Percentiles rank a stretch among this genome's conserved stretches.
phyloP scores from a whole-genome alignment of 2,888 invertebrate species.

The Deilephila elpenor region DNA sequence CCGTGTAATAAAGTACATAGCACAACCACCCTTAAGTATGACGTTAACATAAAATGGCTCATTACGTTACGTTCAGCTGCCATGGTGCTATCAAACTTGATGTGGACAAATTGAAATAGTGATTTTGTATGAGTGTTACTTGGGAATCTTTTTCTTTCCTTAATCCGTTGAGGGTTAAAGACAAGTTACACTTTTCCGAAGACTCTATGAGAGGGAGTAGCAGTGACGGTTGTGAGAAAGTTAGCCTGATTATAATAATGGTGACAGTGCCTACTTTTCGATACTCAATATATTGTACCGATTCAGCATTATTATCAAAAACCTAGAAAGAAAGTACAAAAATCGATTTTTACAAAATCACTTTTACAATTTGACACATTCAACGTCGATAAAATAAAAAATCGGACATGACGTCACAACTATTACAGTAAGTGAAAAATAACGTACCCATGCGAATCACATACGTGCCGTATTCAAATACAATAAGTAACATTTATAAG shows the following conservation, averaged over 20 bases:
- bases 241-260: no score
- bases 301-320: no score
- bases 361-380: slow-evolving; percentile 5
- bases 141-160: background rate
- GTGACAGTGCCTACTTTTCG: no score
- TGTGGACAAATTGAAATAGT: background rate
- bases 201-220: no score
- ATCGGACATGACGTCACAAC: background rate
- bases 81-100: background rate
- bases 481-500: slow-evolving; percentile 54
- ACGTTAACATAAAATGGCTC: slow-evolving; percentile 6
- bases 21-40: slow-evolving; percentile 3
- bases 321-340: background rate
- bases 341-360: slow-evolving; percentile 33
- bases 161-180: no score
- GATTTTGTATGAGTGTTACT: background rate
- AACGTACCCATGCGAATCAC: slow-evolving; percentile 35
- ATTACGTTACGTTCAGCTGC: slow-evolving; percentile 1
- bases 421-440: slow-evolving; percentile 37
- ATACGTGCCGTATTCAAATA: slow-evolving; percentile 35
- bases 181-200: no score
- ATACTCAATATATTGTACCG: no score
- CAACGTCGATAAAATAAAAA: background rate
- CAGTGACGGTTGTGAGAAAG: no score
- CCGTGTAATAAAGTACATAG: background rate